Base-by-base conservation (phyloP, 2,888 invertebrate genomes). In the Synergus itoensis region DNA sequence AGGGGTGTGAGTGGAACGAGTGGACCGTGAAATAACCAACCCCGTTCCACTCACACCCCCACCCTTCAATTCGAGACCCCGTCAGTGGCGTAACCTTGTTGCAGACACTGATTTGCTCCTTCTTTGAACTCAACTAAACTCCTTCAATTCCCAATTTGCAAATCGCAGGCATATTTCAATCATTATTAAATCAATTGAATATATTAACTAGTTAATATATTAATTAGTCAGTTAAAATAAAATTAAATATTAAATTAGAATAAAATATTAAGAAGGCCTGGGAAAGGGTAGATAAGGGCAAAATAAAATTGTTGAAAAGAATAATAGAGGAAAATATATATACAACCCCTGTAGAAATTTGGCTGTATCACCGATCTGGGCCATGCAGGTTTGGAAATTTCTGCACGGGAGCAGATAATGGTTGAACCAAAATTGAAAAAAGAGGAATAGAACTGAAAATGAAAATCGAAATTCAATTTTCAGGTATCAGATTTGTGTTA, bases 21-120 rank as follows among this genome's bases (percentile, higher is more conserved):
- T 91, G 91, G 90, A 92, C 90, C 92, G 91, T 92, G 92, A 92
- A 92, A 92, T 92, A 92, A 92, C 92, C 91, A 90, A 90, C 89
- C 88, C 88, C 87, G 88, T 88, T 87, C 87, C 88, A 88, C 86
- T 88, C 85, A 85, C 85, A 84, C 87, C 84, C 84, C 79, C 82
- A 79, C 57, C 78, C 81, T 83, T 81, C 85, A 83, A 83, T 85
- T 83, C 84, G 84, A 84, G 78, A 83, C 82, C 83, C 84, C 85
- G 86, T 82, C 89, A 90, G 86, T 87, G 87, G 87, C 87, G 88
- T 88, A 89, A 87, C 87, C 87, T 87, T 84, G 82, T 81, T 82
- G 81, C 77, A 81, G 79, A 64, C 77, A 75, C 79, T 77, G 64
- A 67, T 63, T 36, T 43, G 62, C 64, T 67, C 77, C 53, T 67